Conservation (phyloP, 2,888 invertebrate species). For the Rhagium mordax region DNA sequence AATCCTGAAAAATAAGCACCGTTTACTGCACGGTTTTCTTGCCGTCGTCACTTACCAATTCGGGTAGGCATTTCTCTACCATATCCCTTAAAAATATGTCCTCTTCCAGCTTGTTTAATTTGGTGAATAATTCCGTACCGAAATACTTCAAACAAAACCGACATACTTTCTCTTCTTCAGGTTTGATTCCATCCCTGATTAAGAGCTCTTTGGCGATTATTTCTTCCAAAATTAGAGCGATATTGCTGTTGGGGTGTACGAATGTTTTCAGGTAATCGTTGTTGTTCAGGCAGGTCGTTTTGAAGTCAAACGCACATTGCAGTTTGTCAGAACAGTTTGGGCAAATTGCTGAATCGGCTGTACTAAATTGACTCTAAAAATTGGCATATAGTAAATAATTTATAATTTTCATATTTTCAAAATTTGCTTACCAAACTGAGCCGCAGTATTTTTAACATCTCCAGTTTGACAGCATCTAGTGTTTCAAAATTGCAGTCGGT, state of each 20-base stretch:
- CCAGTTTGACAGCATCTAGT: background rate
- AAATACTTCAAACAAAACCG: conserved; percentile 30
- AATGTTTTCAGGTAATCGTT: conserved; percentile 26
- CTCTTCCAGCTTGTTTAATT: background rate
- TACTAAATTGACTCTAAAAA: background rate
- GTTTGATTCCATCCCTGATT: conserved; percentile 6
- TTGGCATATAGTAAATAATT: background rate
- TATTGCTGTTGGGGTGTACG: too few relatives aligned
- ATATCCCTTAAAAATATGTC: conserved; percentile 30
- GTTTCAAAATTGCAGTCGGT: background rate
- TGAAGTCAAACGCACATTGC: conserved; percentile 30
- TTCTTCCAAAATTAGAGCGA: too few relatives aligned
- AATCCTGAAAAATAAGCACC: conserved; percentile 13
- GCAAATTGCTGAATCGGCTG: conserved; percentile 5
- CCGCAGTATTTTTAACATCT: conserved; percentile 20
- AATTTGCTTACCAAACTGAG: conserved; percentile 4
- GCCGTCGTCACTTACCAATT: conserved; percentile 37
- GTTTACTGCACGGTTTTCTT: too few relatives aligned
- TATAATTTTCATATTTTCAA: background rate
- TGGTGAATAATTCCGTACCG: background rate
- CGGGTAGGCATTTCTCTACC: conserved; percentile 25
- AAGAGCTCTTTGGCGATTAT: background rate
- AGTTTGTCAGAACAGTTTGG: conserved; percentile 1
- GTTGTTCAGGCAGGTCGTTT: conserved; percentile 29
- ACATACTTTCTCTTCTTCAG: conserved; percentile 25